Evolutionary conservation across 2,797 vertebrate genomes (phyloP), one percentile per base, ranked within the genome.

Genomic region (Peromyscus eremicus): DNA sequence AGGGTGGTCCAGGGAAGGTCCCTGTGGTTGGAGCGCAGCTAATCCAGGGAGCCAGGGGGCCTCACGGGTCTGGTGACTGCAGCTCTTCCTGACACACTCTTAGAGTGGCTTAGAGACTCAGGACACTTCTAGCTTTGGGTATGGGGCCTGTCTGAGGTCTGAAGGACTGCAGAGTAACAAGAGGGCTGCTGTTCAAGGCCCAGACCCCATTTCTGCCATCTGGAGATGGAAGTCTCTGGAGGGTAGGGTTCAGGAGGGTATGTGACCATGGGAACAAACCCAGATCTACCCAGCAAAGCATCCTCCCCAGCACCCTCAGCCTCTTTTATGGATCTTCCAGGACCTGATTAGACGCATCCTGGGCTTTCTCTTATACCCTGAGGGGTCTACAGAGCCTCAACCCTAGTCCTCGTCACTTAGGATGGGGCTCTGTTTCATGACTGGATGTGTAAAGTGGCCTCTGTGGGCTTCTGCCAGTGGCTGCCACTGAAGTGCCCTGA

Each of bases 61-160:
- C n/a, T 40, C 16, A 17, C 0, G 0, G 6, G 57, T 3, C 73
- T 14, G 6, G 1, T 76, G 5, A 6, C 73, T 14, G 1, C 0
- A 23, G 49, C 71, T 25, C 23, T 14, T 52, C 64, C 73, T 25
- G 57, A 25, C 5, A 3, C 3, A 40, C 55, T 66, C 0, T 0
- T 0, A 29, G 49, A 25, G 19, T 40, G 6, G 3, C 34, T 5
- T 0, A 57, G 71, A 52, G 85, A 32, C 7, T 40, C 12, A 21
- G 46, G 2, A 0, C 4, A 32, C 3, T 17, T 37, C 34, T 8
- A 25, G 87, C 46, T 27, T 57, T 83, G 6, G 10, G 46, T 1
- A 5, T 17, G 52, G 12, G 14, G 2, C 60, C 52, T 34, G 32
- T n/a, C 7, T 13, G 0, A 4, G 21, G 32, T 66, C 25, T 0